phyloP scores from a whole-genome alignment of 2,113 vertebrate species.

The Balaenoptera acutorostrata region DNA sequence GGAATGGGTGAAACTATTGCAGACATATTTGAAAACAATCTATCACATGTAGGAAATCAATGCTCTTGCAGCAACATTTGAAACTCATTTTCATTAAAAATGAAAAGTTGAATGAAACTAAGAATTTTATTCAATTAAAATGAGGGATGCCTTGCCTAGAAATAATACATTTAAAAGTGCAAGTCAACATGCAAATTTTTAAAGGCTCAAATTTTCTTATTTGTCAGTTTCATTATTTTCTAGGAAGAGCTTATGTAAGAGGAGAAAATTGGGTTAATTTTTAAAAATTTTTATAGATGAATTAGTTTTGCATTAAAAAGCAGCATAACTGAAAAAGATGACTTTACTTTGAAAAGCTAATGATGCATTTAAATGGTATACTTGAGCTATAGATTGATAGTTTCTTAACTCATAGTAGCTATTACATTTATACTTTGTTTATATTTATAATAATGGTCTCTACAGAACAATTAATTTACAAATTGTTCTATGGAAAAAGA shows the following conservation, averaged over 20 bases:
- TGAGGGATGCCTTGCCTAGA: neutral
- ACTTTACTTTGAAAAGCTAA: neutral
- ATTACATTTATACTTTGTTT: conserved; percentile 7
- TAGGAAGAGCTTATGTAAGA: neutral
- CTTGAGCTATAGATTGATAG: neutral
- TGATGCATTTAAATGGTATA: neutral
- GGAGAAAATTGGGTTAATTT: neutral
- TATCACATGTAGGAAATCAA: neutral
- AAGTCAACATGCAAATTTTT: neutral
- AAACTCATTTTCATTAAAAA: neutral
- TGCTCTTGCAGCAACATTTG: neutral
- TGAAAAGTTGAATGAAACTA: neutral
- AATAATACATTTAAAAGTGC: neutral
- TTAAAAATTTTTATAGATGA: neutral
- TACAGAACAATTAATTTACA: neutral
- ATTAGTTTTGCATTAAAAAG: neutral
- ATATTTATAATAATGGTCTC: neutral
- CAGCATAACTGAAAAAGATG: neutral
- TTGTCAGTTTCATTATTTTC: neutral
- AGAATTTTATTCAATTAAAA: conserved; percentile 1
- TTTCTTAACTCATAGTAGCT: neutral
- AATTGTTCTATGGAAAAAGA: neutral
- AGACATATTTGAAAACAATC: neutral
- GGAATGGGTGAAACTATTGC: neutral
- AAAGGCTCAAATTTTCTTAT: neutral